Base-by-base conservation (phyloP, 2,888 invertebrate genomes). In the Perithous albicinctus region DNA sequence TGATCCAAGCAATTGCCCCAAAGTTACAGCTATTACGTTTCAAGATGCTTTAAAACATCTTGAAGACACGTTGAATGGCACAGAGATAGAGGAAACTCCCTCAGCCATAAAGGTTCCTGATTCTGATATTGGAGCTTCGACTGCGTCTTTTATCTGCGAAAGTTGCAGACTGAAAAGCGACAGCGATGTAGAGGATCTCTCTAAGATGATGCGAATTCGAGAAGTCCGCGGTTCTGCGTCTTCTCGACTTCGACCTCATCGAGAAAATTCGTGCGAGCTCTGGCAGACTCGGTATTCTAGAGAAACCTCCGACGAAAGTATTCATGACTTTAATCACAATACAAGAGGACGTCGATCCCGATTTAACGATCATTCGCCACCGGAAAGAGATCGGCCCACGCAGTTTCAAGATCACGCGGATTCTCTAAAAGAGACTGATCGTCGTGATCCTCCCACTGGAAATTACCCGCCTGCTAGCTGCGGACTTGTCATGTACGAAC, bases 401-500 rank as follows among this genome's bases (percentile, higher is more conserved):
- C 69, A 51, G 5, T 66, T 66, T 26, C 46, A 43, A 63, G 46
- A 38, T 38, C 20, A 2, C 26, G 26, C 8, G 63, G 48, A 73
- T 73, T 63, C 73, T 54, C 54, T 63, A 41, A 15, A 26, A 51
- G 5, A 29, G 5, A 76, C 69, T 61, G 63, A 54, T 35, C 10
- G 26, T 70, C 23, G 12, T 20, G 32, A 67, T 56, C 35, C 64
- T 23, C 32, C 15, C 0, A 38, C 12, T 63, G 67, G 63, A 63
- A 73, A 67, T 63, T 67, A 54, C 10, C 73, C 26, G 54, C 72
- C 72, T 8, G 72, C 77, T 10, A 72, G 85, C 48, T 79, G 83
- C 29, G 84, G 82, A 26, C 56, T 77, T 61, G 82, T 79, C 8
- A 78, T 84, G 76, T 84, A 84, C 15, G 82, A 77, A 35, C 82